Evolutionary conservation across 2,113 vertebrate species (phyloP), one percentile per base, ranked within the genome.

Genomic region (Picathartes gymnocephalus): DNA sequence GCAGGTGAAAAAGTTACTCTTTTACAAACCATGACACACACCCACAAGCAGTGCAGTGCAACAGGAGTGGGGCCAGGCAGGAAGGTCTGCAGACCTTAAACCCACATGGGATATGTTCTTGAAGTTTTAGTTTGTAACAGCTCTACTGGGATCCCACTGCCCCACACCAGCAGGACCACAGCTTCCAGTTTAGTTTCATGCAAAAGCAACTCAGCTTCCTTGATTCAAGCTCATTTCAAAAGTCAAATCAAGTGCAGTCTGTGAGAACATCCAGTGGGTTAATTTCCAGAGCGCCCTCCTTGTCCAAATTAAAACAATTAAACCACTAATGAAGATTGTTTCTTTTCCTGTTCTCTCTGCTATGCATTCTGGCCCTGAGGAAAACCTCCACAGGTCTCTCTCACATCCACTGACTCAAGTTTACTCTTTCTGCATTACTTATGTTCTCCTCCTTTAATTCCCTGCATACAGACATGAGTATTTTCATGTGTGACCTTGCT

Each of bases 31-130:
- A n/a, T n/a, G n/a, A n/a, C n/a, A n/a, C 56, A 35, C 17, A 37
- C 5, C 6, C 15, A 42, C 40, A 27, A 17, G 28, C 24, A 69
- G 37, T 0, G 64, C 12, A 60, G 35, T 1, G 4, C 10, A 20
- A 44, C 5, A 31, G 45, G 25, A 65, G 33, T 1, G 8, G 70
- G 40, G 30, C 13, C 21, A 21, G 47, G 33, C 28, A 31, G 57
- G 7, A 51, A 53, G 35, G 17, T 10, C n/a, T n/a, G 42, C 7
- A 66, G 42, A 31, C 33, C 35, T 31, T 7, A 11, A 12, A 58
- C 5, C 2, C 1, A 28, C n/a, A 20, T 0, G 10, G 48, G 2
- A n/a, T 1, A 10, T 1, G 2, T 23, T 54, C 19, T 10, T 21
- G 23, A 42, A 60, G 20, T n/a, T n/a, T 71, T 9, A 6, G 7